Evolutionary conservation across 2,888 invertebrate genomes (phyloP).

Genomic region (Metallyticus violacea): DNA sequence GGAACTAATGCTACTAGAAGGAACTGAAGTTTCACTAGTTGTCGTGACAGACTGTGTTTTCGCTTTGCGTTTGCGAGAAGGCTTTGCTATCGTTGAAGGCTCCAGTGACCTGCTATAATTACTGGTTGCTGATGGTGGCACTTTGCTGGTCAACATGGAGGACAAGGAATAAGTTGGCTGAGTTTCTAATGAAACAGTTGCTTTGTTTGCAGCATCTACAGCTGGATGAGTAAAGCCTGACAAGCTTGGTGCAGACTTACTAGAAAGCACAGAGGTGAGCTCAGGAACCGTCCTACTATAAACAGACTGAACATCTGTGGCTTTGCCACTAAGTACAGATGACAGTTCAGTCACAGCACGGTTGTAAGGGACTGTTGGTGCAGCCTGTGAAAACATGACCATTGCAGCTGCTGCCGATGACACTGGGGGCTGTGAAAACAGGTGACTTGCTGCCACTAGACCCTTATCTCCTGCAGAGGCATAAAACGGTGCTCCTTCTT

Average conservation of each 20-base stretch:
- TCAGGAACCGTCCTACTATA: slow-evolving; percentile 20
- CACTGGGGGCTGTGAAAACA: slow-evolving; percentile 17
- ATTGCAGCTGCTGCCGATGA: slow-evolving; percentile 21
- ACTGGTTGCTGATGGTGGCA: neutral
- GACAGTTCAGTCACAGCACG: slow-evolving; percentile 13
- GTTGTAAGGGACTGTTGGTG: slow-evolving; percentile 19
- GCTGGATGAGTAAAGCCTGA: neutral
- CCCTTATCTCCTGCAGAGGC: neutral
- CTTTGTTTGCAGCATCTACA: slow-evolving; percentile 12
- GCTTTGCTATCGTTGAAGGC: slow-evolving; percentile 27
- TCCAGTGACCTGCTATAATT: slow-evolving; percentile 17
- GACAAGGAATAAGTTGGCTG: slow-evolving; percentile 19
- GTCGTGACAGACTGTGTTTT: slow-evolving; percentile 26
- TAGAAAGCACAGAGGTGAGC: slow-evolving; percentile 18
- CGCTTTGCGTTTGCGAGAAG: slow-evolving; percentile 33
- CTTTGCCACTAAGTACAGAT: slow-evolving; percentile 18
- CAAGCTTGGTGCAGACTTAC: slow-evolving; percentile 13
- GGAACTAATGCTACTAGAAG: neutral
- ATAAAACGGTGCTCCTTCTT: slow-evolving; percentile 46
- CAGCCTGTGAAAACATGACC: slow-evolving; percentile 26
- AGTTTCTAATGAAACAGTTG: slow-evolving; percentile 18
- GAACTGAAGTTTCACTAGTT: neutral
- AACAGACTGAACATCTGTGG: slow-evolving; percentile 7
- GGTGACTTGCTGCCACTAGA: slow-evolving; percentile 6
- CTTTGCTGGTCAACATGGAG: slow-evolving; percentile 16